Percentiles rank a stretch among this genome's conserved stretches.
These are phyloP conservation scores for Drosophila diplacantha DNA, from an alignment of 2,888 invertebrate genomes.

Conservation along the genomic window DNA sequence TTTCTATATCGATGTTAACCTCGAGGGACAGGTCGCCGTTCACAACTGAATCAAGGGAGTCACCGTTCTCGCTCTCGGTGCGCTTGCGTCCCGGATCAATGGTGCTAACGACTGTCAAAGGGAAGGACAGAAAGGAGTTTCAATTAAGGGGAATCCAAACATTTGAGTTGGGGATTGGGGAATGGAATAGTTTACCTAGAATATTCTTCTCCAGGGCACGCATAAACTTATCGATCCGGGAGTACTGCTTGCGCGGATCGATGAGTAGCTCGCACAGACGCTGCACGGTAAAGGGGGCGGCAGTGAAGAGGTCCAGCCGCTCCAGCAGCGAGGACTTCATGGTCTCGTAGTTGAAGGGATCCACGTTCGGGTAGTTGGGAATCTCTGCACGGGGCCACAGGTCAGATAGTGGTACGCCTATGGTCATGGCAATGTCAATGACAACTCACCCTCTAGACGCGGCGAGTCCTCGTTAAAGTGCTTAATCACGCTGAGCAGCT, in stretches of 20 bases:
- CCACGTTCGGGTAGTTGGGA: slow-evolving; percentile 93
- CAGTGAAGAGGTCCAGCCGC: slow-evolving; percentile 88
- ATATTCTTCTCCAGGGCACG: slow-evolving; percentile 97
- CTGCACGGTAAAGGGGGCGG: slow-evolving; percentile 97
- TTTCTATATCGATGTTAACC: slow-evolving; percentile 80
- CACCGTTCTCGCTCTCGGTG: slow-evolving; percentile 83
- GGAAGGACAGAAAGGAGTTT: neutral
- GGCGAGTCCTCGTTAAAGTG: slow-evolving; percentile 91
- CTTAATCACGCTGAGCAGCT: slow-evolving; percentile 90
- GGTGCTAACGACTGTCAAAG: slow-evolving; percentile 85
- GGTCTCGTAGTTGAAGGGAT: slow-evolving; percentile 91
- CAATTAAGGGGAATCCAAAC: neutral
- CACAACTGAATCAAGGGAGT: slow-evolving; percentile 79
- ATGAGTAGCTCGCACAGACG: slow-evolving; percentile 95
- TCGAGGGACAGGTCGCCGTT: slow-evolving; percentile 79
- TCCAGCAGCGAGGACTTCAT: slow-evolving; percentile 91
- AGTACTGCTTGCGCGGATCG: slow-evolving; percentile 94
- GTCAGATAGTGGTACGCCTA: neutral
- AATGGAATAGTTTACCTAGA: slow-evolving; percentile 77
- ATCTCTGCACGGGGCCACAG: slow-evolving; percentile 79
- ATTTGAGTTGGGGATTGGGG: no score
- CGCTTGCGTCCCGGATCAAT: slow-evolving; percentile 83
- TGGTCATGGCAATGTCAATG: neutral
- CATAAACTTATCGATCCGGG: slow-evolving; percentile 97
- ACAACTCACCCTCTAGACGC: slow-evolving; percentile 77